These are phyloP conservation scores for Chiloscyllium punctatum DNA, from an alignment of 2,797 vertebrate species.

Conservation along the genomic window DNA sequence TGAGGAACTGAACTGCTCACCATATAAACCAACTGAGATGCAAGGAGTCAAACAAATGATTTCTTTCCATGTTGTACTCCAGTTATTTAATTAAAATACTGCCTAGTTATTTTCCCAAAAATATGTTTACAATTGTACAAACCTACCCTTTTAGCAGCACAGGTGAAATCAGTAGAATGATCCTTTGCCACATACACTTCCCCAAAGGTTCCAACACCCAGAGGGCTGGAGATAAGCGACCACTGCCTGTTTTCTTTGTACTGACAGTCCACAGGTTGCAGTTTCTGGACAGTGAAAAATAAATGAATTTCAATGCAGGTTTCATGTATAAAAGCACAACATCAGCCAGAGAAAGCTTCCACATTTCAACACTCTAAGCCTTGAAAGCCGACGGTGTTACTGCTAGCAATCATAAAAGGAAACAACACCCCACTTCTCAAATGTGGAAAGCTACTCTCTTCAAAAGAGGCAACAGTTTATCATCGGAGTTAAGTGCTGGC, in stretches of 20 bases:
- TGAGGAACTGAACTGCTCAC: conserved; percentile 37
- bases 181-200: conserved; percentile 81
- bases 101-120: background rate
- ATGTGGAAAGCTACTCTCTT: background rate
- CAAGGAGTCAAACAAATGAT: conserved; percentile 35
- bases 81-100: background rate
- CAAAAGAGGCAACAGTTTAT: background rate
- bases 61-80: background rate
- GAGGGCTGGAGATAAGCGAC: conserved; percentile 54
- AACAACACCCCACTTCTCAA: background rate
- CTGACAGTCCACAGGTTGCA: conserved; percentile 79
- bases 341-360: background rate
- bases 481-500: background rate
- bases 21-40: conserved; percentile 40
- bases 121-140: fast-evolving
- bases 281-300: conserved; percentile 61
- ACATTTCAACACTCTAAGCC: background rate
- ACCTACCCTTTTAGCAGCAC: conserved; percentile 88
- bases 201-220: conserved; percentile 84
- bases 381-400: background rate
- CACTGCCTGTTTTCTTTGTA: conserved; percentile 85
- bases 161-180: conserved; percentile 77
- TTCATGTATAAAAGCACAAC: background rate
- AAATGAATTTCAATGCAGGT: background rate
- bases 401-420: background rate